A percentile compares a stretch with the other conserved stretches of the same genome.
These are phyloP conservation scores for Gila robusta DNA, from an alignment of 2,797 vertebrate genomes.

Conservation along the genomic window DNA sequence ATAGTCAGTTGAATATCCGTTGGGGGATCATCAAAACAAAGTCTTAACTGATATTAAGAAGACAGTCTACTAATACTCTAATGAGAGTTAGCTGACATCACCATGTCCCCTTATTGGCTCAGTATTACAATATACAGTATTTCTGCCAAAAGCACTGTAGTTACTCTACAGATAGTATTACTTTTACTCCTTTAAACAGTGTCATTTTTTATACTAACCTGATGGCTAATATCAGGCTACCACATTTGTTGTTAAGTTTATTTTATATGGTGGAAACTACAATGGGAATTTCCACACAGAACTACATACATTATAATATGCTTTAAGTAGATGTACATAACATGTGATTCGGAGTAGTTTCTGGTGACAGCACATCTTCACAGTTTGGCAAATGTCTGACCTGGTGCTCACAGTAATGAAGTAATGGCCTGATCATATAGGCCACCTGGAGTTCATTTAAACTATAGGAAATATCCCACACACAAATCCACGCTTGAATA, in stretches of 20 bases:
- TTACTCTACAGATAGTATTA: neutral
- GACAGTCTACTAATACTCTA: too few species aligned
- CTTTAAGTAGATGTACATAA: neutral
- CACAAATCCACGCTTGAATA: constrained; percentile 48
- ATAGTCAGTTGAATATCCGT: too few species aligned
- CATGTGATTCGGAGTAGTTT: constrained; percentile 17
- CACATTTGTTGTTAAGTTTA: neutral
- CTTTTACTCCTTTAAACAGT: neutral
- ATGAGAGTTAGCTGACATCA: too few species aligned
- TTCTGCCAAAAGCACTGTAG: neutral
- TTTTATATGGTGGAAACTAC: neutral
- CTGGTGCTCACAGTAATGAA: constrained; percentile 52
- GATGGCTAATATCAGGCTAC: neutral
- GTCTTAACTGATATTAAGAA: too few species aligned
- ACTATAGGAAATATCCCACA: constrained; percentile 58
- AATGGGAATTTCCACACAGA: neutral
- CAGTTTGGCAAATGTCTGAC: constrained; percentile 43
- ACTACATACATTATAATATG: neutral
- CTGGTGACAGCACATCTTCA: constrained; percentile 44
- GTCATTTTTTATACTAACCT: neutral
- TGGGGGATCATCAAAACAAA: too few species aligned
- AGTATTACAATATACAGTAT: too few species aligned
- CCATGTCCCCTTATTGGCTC: too few species aligned
- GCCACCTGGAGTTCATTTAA: constrained; percentile 63
- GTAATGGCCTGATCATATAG: constrained; percentile 54